Base-by-base conservation (phyloP, 2,888 invertebrate genomes). In the Ditula angustiorana region DNA sequence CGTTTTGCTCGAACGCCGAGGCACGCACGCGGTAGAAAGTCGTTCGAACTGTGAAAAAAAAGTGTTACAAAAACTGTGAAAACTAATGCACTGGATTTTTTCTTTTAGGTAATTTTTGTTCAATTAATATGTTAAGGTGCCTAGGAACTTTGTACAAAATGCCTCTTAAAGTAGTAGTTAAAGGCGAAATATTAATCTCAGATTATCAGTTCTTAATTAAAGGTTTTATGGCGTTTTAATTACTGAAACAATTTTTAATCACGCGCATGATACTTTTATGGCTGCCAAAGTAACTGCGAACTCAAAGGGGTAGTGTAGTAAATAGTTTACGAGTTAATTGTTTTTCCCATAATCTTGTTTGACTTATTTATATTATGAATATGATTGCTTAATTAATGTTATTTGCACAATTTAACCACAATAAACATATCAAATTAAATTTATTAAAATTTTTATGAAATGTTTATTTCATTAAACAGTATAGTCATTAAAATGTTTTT, bases 1-100 rank as follows among this genome's bases (percentile, higher is more conserved):
- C 69, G 70, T 61, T 67, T 69, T 67, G 53, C 33, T 19, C 50
- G 53, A 26, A 35, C 58, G 53, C 41, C 16, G 19, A 52, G 59
- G 33, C 61, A 73, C 77, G 76, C 76, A 74, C 75, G 77, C 80
- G 76, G 74, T 81, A 77, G 75, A 79, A 78, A 77, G 76, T 77
- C 74, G 70, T 76, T 78, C 73, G 37, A 16, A 8, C 41, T 26
- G 47, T 62, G 56, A 37, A 61, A 30, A 30, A 55, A 24, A 24
- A 23, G 58, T 63, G 62, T 19, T 35, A 7, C 35, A 24, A 13
- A 24, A 13, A 37, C 50, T 24, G 63, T 63, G 63, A n/a, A 55
- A 21, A 11, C 41, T 41, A 23, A 30, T 1, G 23, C 23, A n/a
- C 23, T 8, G 53, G 53, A 53, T 53, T 53, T 53, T 41, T 41